Conservation (phyloP, 2,797 vertebrate species). For the Melanotaenia trifasciata region DNA sequence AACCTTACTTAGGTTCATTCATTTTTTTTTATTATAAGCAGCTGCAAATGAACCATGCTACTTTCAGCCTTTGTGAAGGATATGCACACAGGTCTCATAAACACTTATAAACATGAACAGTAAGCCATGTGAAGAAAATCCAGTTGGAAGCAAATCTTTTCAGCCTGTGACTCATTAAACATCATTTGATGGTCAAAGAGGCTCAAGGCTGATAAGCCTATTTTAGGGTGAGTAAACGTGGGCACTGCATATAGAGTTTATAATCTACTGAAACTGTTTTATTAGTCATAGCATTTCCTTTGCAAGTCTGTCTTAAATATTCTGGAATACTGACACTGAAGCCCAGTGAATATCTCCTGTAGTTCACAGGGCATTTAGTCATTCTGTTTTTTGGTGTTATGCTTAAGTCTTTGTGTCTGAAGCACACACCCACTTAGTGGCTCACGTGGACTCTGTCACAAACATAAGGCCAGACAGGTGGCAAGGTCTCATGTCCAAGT, state of each 20-base stretch:
- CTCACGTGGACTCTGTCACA: constrained; percentile 23
- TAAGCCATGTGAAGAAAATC: constrained; percentile 46
- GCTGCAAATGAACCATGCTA: constrained; percentile 4
- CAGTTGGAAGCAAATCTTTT: constrained; percentile 39
- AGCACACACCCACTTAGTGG: constrained; percentile 8
- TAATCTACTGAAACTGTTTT: neutral
- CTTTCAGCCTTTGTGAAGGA: constrained; percentile 12
- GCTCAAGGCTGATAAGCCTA: constrained; percentile 22
- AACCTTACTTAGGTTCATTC: neutral
- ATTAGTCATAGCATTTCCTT: neutral
- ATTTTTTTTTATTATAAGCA: constrained; percentile 8
- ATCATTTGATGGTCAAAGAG: constrained; percentile 44
- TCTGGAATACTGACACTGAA: neutral
- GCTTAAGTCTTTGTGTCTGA: constrained; percentile 3
- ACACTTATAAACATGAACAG: neutral
- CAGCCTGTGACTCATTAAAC: constrained; percentile 48
- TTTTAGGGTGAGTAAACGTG: constrained; percentile 26
- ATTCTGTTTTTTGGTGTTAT: constrained; percentile 1
- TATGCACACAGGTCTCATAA: constrained; percentile 35
- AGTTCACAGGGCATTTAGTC: neutral
- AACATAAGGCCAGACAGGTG: constrained; percentile 70
- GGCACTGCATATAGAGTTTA: constrained; percentile 24
- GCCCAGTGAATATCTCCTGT: neutral
- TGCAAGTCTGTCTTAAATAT: neutral
- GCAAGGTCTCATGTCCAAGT: constrained; percentile 52